A percentile compares a stretch with the other conserved stretches of the same genome.
Evolutionary conservation across 1,140 invertebrate genomes (phyloP).

Genomic region (Aphelenchoides fujianensis): DNA sequence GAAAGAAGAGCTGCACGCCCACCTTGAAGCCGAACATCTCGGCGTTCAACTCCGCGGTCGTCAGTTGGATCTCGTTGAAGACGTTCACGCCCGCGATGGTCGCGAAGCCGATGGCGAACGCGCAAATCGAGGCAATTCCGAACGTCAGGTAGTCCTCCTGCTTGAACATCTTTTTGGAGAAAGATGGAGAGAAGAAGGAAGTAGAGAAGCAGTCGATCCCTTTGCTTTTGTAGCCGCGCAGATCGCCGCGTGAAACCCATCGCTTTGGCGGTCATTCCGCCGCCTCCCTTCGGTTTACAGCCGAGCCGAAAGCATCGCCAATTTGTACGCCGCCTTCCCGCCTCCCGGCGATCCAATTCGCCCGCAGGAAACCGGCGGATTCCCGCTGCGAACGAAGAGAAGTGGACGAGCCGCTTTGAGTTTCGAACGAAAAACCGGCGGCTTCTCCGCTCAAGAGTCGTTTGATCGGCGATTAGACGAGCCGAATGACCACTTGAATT

Average conservation of each 20-base stretch:
- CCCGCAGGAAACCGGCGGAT: too few relatives aligned
- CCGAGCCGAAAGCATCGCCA: too few relatives aligned
- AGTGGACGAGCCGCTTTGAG: too few relatives aligned
- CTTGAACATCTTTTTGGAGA: background rate
- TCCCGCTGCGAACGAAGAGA: too few relatives aligned
- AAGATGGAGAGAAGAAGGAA: background rate
- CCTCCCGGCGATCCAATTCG: background rate
- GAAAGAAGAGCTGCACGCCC: background rate
- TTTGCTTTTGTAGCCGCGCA: background rate
- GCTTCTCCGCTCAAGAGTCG: too few relatives aligned
- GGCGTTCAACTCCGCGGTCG: background rate
- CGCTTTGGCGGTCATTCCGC: too few relatives aligned
- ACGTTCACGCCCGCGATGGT: background rate
- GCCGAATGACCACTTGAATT: too few relatives aligned
- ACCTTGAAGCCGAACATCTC: slow-evolving; percentile 4
- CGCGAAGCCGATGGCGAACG: background rate
- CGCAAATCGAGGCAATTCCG: background rate
- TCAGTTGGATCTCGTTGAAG: background rate
- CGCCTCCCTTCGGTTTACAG: too few relatives aligned
- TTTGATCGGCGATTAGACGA: too few relatives aligned
- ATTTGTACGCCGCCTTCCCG: background rate
- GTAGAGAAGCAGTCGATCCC: background rate
- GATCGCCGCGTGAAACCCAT: background rate
- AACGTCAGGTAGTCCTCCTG: background rate
- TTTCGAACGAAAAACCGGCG: too few relatives aligned